phyloP scores from a whole-genome alignment of 2,888 invertebrate species.

The Folsomia manolachei region DNA sequence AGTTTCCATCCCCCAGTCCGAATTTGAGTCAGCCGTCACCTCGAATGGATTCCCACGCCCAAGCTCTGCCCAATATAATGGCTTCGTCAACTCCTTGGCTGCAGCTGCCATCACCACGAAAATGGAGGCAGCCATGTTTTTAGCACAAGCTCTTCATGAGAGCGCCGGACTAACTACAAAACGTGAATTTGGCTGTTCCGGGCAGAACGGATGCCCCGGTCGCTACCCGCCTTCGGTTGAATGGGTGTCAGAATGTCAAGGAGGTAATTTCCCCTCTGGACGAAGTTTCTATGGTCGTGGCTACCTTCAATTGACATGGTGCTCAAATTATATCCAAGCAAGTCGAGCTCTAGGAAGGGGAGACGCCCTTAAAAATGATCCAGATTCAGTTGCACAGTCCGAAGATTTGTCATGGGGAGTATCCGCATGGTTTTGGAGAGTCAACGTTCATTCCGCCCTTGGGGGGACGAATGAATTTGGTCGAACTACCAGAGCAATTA shows the following conservation, averaged over 20 bases:
- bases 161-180: too few species aligned
- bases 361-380: slow-evolving; percentile 10
- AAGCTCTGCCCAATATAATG: slow-evolving; percentile 27
- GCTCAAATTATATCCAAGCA: slow-evolving; percentile 23
- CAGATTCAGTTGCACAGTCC: slow-evolving; percentile 18
- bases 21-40: slow-evolving; percentile 38
- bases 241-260: slow-evolving; percentile 18
- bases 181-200: slow-evolving; percentile 11
- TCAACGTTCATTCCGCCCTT: not conserved
- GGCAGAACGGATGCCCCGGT: slow-evolving; percentile 11
- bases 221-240: slow-evolving; percentile 6
- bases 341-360: slow-evolving; percentile 17
- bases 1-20: too few species aligned
- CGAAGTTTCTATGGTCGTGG: slow-evolving; percentile 24
- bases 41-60: slow-evolving; percentile 40
- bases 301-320: slow-evolving; percentile 27
- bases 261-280: not conserved
- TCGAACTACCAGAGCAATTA: slow-evolving; percentile 27
- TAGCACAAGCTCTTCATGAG: slow-evolving; percentile 42
- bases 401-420: slow-evolving; percentile 15
- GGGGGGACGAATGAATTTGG: slow-evolving; percentile 22
- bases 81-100: slow-evolving; percentile 24
- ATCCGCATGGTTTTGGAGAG: slow-evolving; percentile 27
- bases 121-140: slow-evolving; percentile 46
- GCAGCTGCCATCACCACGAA: slow-evolving; percentile 32